Evolutionary conservation across 2,113 vertebrate species (phyloP), one percentile per base, ranked within the genome.

Genomic region (Burhinus oedicnemus): DNA sequence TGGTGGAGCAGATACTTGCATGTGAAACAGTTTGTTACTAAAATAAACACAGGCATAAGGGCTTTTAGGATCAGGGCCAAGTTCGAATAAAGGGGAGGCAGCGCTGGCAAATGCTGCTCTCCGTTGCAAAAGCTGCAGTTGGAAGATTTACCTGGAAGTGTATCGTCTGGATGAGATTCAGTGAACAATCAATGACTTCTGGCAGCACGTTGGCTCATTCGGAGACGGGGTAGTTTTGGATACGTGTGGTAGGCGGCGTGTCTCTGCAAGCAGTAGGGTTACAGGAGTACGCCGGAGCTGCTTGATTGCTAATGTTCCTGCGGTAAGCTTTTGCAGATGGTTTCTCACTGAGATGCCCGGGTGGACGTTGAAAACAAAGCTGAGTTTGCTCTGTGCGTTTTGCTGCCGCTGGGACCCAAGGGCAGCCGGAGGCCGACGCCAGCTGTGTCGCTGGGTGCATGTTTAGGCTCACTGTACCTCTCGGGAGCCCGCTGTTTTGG

Each of bases 41-140:
- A 97, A 95, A 95, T 95, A 96, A 97, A 95, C 89, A 77, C 10
- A 30, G 66, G 51, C 89, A 82, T 32, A 82, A 95, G 58, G 74
- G 62, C 75, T 91, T 83, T 89, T 75, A 90, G 96, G 94, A 97
- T 61, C 26, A 20, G 62, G 87, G 87, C 96, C 91, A 94, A 95
- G 64, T 87, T 95, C 2, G 18, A 70, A 77, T 87, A 65, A 74
- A 95, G 89, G 85, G 71, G 60, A 80, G 76, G 66, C 54, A 15
- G 32, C 3, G 12, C 74, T 85, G 64, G 75, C 66, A 85, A 55
- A 74, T 65, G 25, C 6, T 52, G 65, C 71, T 54, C 8, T 69
- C 62, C 5, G 0, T 60, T 58, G 84, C 75, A 83, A 54, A 64
- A 80, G 3, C n/a, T 93, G 42, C 51, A 80, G 4, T 1, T 58